phyloP scores from a whole-genome alignment of 1,140 invertebrate genomes.

The Eubasilissa regina region DNA sequence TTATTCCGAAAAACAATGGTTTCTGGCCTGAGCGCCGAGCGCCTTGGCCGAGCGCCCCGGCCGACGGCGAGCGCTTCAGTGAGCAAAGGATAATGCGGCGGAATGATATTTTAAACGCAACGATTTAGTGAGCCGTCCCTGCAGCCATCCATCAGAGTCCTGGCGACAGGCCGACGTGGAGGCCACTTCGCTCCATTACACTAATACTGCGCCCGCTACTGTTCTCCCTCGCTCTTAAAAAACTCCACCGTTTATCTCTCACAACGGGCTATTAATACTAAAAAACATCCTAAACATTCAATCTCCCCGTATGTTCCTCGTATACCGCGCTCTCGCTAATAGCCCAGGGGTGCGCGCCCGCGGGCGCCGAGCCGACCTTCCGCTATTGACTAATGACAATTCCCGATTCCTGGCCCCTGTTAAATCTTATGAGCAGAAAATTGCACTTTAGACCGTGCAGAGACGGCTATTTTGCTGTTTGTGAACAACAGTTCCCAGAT shows the following conservation, averaged over 20 bases:
- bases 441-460: too few relatives aligned
- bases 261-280: conserved; percentile 45
- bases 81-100: conserved; percentile 36
- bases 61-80: conserved; percentile 2
- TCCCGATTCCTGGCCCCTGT: too few relatives aligned
- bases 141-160: conserved; percentile 36
- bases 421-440: too few relatives aligned
- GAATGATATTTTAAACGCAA: conserved; percentile 19
- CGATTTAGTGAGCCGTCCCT: conserved; percentile 25
- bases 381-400: too few relatives aligned
- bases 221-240: conserved; percentile 30
- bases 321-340: conserved; percentile 12
- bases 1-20: too few relatives aligned
- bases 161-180: conserved; percentile 41
- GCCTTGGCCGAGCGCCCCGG: not conserved
- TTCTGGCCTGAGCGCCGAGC: not conserved
- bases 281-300: conserved; percentile 44
- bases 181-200: conserved; percentile 38
- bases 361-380: too few relatives aligned
- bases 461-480: too few relatives aligned
- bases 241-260: conserved; percentile 43
- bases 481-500: too few relatives aligned
- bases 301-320: conserved; percentile 30
- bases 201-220: conserved; percentile 36
- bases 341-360: conserved; percentile 7